These are phyloP conservation scores for Lordiphosa andalusiaca DNA, from an alignment of 2,888 invertebrate genomes.

Conservation along the genomic window DNA sequence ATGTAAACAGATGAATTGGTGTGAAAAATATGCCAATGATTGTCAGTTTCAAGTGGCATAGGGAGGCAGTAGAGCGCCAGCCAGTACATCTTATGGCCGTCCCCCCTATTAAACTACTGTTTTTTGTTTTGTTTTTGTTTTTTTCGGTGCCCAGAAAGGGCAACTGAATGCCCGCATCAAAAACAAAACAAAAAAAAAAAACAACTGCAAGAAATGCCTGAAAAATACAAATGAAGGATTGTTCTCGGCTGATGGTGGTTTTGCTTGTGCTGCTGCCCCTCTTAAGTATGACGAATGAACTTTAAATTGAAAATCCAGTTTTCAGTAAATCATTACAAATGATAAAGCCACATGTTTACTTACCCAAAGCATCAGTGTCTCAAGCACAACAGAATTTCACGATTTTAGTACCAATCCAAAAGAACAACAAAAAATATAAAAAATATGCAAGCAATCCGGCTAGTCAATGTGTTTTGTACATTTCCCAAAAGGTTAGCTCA, in stretches of 20 bases:
- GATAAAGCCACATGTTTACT: slow-evolving; percentile 40
- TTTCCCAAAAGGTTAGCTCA: not conserved
- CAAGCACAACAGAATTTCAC: not conserved
- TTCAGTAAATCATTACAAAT: slow-evolving; percentile 23
- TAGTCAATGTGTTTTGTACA: not conserved
- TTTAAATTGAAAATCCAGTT: slow-evolving; percentile 62
- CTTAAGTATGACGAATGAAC: slow-evolving; percentile 72
- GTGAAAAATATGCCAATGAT: slow-evolving; percentile 59
- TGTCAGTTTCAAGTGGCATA: slow-evolving; percentile 37
- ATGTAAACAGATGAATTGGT: slow-evolving; percentile 35
- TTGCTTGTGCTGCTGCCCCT: not conserved
- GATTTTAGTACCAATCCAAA: too few relatives aligned
- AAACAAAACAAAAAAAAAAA: too few relatives aligned
- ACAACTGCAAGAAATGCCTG: slow-evolving; percentile 37
- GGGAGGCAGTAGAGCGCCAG: too few relatives aligned
- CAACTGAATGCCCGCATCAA: slow-evolving; percentile 65
- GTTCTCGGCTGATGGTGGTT: slow-evolving; percentile 13
- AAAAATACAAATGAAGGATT: slow-evolving; percentile 67
- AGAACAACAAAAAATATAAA: too few relatives aligned
- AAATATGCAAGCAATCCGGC: not conserved
- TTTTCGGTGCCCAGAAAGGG: too few relatives aligned
- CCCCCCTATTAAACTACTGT: slow-evolving; percentile 14
- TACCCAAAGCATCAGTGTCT: slow-evolving; percentile 20
- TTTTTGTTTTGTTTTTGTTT: slow-evolving; percentile 9
- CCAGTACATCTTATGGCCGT: too few relatives aligned